Evolutionary conservation across 92 coral and sea anemone genomes (phyloP).

Genomic region (Zoanthus sociatus): DNA sequence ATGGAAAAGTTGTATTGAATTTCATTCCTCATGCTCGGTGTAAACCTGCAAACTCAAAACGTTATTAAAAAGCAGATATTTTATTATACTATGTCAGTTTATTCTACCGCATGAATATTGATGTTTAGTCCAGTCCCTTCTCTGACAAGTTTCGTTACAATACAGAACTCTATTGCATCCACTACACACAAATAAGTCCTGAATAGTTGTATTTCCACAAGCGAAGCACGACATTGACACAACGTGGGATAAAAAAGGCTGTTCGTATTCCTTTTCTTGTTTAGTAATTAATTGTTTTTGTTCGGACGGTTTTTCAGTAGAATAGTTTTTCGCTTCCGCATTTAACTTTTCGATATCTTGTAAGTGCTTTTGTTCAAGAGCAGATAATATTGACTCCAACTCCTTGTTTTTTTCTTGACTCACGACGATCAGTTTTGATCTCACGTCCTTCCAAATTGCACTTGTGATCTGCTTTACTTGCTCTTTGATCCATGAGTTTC

Average conservation of each 20-base stretch:
- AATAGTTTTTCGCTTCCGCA: neutral
- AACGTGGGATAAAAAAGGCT: neutral
- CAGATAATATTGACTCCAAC: slow-evolving; percentile 18
- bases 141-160: slow-evolving; percentile 63
- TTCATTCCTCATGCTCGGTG: too few species aligned
- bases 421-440: slow-evolving; percentile 30
- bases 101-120: slow-evolving; percentile 29
- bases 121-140: slow-evolving; percentile 58
- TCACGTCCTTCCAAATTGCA: slow-evolving; percentile 40
- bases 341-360: slow-evolving; percentile 9
- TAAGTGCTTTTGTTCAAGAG: slow-evolving; percentile 34
- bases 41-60: neutral
- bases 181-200: slow-evolving; percentile 42
- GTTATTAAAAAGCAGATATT: neutral
- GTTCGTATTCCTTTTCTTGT: neutral
- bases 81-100: neutral
- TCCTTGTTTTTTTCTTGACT: slow-evolving; percentile 35
- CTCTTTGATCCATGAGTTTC: slow-evolving; percentile 22
- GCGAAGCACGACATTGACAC: slow-evolving; percentile 3
- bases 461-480: slow-evolving; percentile 40
- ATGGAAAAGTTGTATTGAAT: too few species aligned
- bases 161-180: slow-evolving; percentile 53
- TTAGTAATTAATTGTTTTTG: neutral
- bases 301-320: neutral
- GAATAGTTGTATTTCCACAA: slow-evolving; percentile 12